Conservation (phyloP, 2,888 invertebrate genomes). For the Tetanocera ferruginea region DNA sequence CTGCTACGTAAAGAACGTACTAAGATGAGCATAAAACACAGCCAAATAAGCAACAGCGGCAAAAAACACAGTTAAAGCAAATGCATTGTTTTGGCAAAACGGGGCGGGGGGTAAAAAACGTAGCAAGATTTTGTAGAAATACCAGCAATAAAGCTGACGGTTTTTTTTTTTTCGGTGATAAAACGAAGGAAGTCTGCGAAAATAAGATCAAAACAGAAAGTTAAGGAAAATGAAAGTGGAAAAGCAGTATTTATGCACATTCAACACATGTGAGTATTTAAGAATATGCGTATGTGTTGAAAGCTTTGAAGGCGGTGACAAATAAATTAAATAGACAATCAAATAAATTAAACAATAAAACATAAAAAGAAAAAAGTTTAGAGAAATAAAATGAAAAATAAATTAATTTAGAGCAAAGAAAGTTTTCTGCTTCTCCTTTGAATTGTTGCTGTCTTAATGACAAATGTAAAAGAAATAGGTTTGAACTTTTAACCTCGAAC, state of each 20-base stretch:
- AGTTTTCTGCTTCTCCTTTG: no score
- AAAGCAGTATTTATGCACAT: constrained; percentile 7
- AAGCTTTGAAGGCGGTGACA: not conserved
- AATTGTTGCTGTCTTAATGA: no score
- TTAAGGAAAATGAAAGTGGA: constrained; percentile 7
- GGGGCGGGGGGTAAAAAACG: not conserved
- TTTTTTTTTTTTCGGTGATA: not conserved
- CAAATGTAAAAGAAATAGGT: no score
- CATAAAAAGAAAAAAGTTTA: not conserved
- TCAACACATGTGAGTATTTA: constrained; percentile 16
- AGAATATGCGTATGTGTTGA: not conserved
- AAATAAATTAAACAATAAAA: not conserved
- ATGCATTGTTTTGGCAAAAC: constrained; percentile 9
- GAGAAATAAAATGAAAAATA: no score
- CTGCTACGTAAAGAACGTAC: not conserved
- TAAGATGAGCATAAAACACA: not conserved
- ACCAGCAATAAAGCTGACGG: not conserved
- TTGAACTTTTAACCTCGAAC: no score
- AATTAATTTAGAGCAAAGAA: no score
- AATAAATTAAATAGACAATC: not conserved
- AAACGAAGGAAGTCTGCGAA: no score
- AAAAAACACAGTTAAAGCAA: not conserved
- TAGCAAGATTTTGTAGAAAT: not conserved
- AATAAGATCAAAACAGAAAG: not conserved
- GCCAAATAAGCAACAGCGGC: not conserved